These are phyloP conservation scores for Danio rerio DNA, from an alignment of 2,113 vertebrate genomes.

Conservation along the genomic window DNA sequence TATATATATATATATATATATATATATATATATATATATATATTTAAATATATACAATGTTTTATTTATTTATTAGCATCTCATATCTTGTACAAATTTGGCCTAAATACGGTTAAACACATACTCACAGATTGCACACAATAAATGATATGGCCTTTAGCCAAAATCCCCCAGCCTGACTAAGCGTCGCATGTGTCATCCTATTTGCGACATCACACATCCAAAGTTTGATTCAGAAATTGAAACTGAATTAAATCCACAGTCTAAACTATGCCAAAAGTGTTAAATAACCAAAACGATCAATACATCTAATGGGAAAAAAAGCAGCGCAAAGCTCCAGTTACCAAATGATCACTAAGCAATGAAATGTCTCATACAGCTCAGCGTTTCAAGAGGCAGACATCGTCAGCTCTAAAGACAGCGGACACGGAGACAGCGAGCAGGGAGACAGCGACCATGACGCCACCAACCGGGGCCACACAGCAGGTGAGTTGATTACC, in stretches of 20 bases:
- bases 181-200: neutral
- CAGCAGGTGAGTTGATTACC: constrained; percentile 75
- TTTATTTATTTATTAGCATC: neutral
- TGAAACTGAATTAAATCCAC: constrained; percentile 7
- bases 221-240: neutral
- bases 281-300: neutral
- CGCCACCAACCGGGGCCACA: constrained; percentile 94
- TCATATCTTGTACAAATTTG: neutral
- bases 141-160: neutral
- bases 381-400: constrained; percentile 98
- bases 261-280: neutral
- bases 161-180: neutral
- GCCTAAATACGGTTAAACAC: neutral
- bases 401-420: constrained; percentile 99
- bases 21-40: too few relatives aligned
- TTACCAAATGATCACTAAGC: constrained; percentile 14
- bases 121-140: neutral
- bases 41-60: too few relatives aligned
- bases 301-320: neutral
- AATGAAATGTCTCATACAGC: constrained; percentile 68
- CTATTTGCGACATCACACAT: neutral
- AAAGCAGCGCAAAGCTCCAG: neutral
- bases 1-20: too few relatives aligned
- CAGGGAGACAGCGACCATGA: constrained; percentile 99
- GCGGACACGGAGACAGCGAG: constrained; percentile 97